Conservation (phyloP, 2,113 vertebrate genomes). For the Tachuris rubrigastra region DNA sequence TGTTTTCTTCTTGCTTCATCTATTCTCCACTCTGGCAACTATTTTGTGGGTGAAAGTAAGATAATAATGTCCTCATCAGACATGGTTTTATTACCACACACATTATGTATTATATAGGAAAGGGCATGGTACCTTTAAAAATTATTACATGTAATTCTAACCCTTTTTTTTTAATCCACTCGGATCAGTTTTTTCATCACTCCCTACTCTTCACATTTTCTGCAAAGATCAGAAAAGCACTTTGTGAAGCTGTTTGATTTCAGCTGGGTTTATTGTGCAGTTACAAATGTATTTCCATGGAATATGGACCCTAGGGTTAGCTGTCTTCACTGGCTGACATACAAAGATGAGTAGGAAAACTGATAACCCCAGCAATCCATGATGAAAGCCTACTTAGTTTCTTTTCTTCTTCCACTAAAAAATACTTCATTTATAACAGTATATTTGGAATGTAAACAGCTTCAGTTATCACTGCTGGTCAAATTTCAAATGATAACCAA, state of each 20-base stretch:
- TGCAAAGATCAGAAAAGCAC: neutral
- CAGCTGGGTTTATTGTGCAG: neutral
- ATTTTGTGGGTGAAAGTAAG: neutral
- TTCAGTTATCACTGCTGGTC: neutral
- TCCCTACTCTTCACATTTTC: neutral
- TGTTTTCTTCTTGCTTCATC: neutral
- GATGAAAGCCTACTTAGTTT: neutral
- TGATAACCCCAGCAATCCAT: neutral
- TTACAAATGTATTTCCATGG: neutral
- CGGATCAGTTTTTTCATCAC: neutral
- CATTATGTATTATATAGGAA: neutral
- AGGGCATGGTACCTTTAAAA: neutral
- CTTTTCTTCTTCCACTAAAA: neutral
- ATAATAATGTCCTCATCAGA: neutral
- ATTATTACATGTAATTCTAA: neutral
- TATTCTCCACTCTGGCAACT: neutral
- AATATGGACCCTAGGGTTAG: neutral
- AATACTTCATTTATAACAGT: neutral
- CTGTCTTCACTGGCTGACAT: neutral
- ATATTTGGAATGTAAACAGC: neutral
- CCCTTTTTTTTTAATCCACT: neutral
- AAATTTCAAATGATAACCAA: neutral
- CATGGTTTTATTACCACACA: neutral
- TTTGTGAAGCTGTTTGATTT: neutral
- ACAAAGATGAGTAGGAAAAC: neutral